phyloP scores from a whole-genome alignment of 2,797 vertebrate species.

The Sebastolobus alascanus region DNA sequence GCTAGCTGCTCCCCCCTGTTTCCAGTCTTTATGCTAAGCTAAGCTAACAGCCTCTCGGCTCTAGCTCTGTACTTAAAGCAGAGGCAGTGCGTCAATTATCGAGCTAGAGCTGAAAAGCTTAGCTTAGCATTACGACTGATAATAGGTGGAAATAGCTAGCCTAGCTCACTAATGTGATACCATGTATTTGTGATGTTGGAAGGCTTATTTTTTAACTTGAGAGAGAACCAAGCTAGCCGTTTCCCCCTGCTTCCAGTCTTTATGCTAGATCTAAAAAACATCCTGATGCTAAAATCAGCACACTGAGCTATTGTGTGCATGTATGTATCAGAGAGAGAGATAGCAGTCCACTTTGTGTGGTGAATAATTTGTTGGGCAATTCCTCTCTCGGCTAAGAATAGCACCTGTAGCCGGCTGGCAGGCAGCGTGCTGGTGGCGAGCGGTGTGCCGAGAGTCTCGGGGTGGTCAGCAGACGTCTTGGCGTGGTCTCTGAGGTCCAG shows the following conservation, averaged over 20 bases:
- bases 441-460: conserved; percentile 41
- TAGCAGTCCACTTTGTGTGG: conserved; percentile 30
- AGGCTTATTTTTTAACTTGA: too few relatives aligned
- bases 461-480: conserved; percentile 67
- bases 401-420: conserved; percentile 63
- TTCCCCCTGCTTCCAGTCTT: too few relatives aligned
- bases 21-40: not conserved
- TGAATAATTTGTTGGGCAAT: conserved; percentile 73
- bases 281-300: not conserved
- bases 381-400: conserved; percentile 76
- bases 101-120: too few relatives aligned
- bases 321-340: conserved; percentile 1
- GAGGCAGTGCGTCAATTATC: too few relatives aligned
- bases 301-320: not conserved
- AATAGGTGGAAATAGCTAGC: too few relatives aligned
- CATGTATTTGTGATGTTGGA: too few relatives aligned
- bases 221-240: too few relatives aligned
- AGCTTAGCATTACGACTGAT: too few relatives aligned
- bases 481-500: conserved; percentile 74
- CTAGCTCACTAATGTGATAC: too few relatives aligned
- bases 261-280: not conserved
- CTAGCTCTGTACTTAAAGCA: not conserved
- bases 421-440: conserved; percentile 57
- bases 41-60: not conserved
- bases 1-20: not conserved